phyloP scores from a whole-genome alignment of 2,888 invertebrate genomes.

The Metacarcinus magister region DNA sequence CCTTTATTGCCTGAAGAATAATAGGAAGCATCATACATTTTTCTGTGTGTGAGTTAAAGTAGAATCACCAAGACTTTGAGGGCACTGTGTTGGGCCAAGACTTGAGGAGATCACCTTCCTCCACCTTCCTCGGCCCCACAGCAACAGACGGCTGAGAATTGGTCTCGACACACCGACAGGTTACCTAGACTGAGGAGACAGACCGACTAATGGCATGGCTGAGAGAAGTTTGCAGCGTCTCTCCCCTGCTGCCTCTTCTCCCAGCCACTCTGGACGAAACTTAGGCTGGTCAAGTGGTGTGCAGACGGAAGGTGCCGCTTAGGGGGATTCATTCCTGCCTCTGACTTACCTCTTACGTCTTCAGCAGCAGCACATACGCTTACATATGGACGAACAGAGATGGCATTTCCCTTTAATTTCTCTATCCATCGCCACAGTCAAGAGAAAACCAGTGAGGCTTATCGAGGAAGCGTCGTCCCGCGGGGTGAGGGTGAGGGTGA shows the following conservation, averaged over 20 bases:
- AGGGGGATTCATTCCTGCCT: too few species aligned
- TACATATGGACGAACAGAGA: background rate
- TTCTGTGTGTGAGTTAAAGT: too few species aligned
- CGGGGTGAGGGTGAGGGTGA: background rate
- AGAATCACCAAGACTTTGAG: background rate
- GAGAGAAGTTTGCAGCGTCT: background rate
- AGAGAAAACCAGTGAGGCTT: background rate
- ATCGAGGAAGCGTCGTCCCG: background rate
- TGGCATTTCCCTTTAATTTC: background rate
- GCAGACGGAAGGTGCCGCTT: background rate
- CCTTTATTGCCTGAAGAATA: too few species aligned
- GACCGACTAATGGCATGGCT: background rate
- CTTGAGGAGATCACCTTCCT: background rate
- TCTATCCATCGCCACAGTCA: background rate
- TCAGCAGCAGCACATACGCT: background rate
- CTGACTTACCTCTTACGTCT: background rate
- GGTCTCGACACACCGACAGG: background rate
- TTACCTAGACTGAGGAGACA: background rate
- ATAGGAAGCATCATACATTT: too few species aligned
- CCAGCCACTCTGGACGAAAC: background rate
- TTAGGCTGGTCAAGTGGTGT: background rate
- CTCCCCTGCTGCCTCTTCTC: background rate
- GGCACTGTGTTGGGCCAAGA: background rate
- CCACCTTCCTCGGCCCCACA: background rate
- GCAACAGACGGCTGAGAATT: background rate